Evolutionary conservation across 1,140 invertebrate species (phyloP), one percentile per base, ranked within the genome.

Genomic region (Lamellibrachia luymesi): DNA sequence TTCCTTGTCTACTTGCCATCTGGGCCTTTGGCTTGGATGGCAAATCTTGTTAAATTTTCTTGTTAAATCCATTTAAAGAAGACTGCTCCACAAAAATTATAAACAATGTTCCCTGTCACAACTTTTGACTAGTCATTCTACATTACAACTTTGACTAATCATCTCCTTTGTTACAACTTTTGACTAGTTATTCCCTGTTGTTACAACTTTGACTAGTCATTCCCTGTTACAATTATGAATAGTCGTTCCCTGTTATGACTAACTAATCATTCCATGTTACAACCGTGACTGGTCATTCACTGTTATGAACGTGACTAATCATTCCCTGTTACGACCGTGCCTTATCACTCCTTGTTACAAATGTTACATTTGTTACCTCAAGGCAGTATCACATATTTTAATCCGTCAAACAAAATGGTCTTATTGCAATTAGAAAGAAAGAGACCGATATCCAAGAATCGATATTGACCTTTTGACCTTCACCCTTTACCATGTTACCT

Each of bases 391-490:
- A 22, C 64, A 80, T 22, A 80, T 80, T 80, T n/a, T 90, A 90
- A 90, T 90, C 17, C 17, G 0, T 17, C 80, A 22, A 17, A 22
- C 17, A 22, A 22, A 90, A 51, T 91, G 25, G 90, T 91, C 49
- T 51, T 50, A 49, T 10, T 49, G 38, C 49, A 91, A 50, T 91
- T 91, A 25, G 27, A 91, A n/a, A 91, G 17, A 91, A 25, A 50
- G 50, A 49, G 38, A 50, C 49, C 50, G 38, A 51, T 17, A n/a
- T 91, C 90, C 90, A 49, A 91, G 27, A 50, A 49, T 91, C 10
- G 90, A 91, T 91, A 91, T 91, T 38, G 90, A 49, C 50, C 90
- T 51, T 91, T 50, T 50, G 50, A 49, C 90, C 90, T 91, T 49
- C 50, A 91, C 90, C 90, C 38, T 51, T 50, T 49, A 49, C 50